phyloP scores from a whole-genome alignment of 2,797 vertebrate genomes.

The Nasua narica region DNA sequence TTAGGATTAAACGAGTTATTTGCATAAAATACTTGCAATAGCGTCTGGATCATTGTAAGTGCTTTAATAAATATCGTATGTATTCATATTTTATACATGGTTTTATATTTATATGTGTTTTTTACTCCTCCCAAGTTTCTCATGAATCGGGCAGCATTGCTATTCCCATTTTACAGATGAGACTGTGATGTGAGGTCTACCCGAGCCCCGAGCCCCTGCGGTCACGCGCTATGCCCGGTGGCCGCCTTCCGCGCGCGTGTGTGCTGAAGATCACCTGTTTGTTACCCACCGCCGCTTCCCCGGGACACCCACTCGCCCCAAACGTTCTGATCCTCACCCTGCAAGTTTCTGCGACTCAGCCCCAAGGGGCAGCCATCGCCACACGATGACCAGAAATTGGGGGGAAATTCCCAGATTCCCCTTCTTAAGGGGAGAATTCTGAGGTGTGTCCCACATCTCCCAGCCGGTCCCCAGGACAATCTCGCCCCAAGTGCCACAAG shows the following conservation, averaged over 20 bases:
- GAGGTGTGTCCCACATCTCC: not conserved
- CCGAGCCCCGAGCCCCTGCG: fast-evolving
- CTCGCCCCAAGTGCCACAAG: not conserved
- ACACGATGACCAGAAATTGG: not conserved
- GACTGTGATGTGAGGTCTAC: not conserved
- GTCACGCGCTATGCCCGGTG: not conserved
- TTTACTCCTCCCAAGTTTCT: not conserved
- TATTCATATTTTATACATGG: not conserved
- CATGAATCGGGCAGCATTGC: not conserved
- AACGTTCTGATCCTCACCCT: not conserved
- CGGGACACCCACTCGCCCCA: not conserved
- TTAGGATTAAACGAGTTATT: not conserved
- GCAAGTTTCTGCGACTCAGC: not conserved
- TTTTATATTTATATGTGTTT: not conserved
- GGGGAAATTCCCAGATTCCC: not conserved
- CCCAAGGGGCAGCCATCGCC: no score
- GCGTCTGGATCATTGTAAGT: not conserved
- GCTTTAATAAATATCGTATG: not conserved
- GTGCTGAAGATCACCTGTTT: fast-evolving
- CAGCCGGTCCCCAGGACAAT: not conserved
- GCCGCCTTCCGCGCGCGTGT: fast-evolving
- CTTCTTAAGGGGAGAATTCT: not conserved
- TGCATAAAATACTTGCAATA: not conserved
- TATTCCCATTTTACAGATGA: not conserved
- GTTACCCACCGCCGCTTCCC: not conserved